A percentile compares a stretch with the other conserved stretches of the same genome.
Conservation (phyloP, 2,113 vertebrate genomes). For the Petromus typicus region DNA sequence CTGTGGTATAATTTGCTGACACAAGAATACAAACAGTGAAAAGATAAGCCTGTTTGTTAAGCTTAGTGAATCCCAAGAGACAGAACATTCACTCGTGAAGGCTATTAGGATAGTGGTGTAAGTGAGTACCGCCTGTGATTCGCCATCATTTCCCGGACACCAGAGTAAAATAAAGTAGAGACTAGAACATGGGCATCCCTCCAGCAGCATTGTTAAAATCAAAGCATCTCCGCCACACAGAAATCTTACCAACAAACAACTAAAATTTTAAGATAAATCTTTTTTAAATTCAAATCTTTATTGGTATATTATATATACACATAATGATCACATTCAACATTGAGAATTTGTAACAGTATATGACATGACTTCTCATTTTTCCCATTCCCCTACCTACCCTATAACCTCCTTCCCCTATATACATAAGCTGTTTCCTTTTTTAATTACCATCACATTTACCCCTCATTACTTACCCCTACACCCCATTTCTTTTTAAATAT, state of each 20-base stretch:
- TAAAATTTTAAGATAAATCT: neutral
- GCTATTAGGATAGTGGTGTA: neutral
- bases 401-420: too few species aligned
- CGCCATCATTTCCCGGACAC: neutral
- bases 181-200: neutral
- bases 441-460: too few species aligned
- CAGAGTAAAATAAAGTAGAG: neutral
- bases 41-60: neutral
- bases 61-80: conserved; percentile 9
- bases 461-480: too few species aligned
- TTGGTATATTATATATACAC: too few species aligned
- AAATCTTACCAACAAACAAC: neutral
- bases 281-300: too few species aligned
- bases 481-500: too few species aligned
- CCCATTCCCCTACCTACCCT: too few species aligned
- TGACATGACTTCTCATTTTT: too few species aligned
- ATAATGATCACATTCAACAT: too few species aligned
- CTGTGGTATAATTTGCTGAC: neutral
- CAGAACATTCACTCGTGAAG: neutral
- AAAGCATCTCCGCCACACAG: neutral
- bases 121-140: neutral
- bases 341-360: too few species aligned
- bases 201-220: neutral
- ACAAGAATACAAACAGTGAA: neutral
- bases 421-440: too few species aligned